phyloP scores from a whole-genome alignment of 2,888 invertebrate genomes.

The Aricia artaxerxes region DNA sequence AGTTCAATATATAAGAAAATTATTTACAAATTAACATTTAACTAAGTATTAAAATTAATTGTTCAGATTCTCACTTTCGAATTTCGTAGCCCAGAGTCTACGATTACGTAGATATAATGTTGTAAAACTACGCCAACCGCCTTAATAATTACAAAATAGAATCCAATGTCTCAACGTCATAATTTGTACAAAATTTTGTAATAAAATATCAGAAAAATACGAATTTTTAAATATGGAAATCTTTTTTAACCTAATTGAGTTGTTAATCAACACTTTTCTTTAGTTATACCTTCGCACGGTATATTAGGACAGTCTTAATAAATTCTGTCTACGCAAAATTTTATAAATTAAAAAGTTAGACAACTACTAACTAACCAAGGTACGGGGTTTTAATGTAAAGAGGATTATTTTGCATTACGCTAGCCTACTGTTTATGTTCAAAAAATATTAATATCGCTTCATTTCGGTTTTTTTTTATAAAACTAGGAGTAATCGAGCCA shows the following conservation, averaged over 20 bases:
- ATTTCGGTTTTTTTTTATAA: background rate
- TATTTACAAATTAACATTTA: background rate
- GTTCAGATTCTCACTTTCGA: background rate
- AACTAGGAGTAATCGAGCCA: too few relatives aligned
- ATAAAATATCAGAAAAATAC: background rate
- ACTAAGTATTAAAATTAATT: background rate
- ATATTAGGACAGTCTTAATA: background rate
- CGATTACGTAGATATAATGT: background rate
- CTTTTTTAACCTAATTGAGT: background rate
- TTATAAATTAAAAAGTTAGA: constrained; percentile 4
- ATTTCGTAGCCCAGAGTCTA: background rate
- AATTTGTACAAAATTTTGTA: background rate
- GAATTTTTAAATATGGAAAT: too few relatives aligned
- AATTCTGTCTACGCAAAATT: background rate
- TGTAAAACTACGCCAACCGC: background rate
- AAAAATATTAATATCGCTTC: background rate
- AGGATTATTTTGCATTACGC: background rate
- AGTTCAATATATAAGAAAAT: too few relatives aligned
- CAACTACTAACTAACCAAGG: background rate
- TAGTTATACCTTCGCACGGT: background rate
- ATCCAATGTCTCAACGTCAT: background rate
- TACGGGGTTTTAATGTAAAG: background rate
- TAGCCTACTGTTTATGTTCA: background rate
- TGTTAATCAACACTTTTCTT: background rate
- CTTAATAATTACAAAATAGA: background rate